Conservation (phyloP, 2,113 vertebrate genomes). For the Percina caprodes region DNA sequence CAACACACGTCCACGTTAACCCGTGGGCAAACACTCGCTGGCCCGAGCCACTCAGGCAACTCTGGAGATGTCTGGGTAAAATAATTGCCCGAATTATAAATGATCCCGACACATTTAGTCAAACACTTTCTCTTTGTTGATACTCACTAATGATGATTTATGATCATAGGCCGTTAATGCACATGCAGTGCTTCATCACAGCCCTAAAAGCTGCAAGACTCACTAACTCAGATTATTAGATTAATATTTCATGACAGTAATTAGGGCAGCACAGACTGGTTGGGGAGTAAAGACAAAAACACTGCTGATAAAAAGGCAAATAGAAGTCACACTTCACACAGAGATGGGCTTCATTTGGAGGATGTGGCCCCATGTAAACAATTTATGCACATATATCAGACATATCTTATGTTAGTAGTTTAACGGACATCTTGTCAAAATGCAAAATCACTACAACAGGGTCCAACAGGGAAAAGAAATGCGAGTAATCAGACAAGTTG, state of each 20-base stretch:
- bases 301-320: constrained; percentile 10
- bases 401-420: background rate
- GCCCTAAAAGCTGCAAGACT: constrained; percentile 61
- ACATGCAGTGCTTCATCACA: constrained; percentile 68
- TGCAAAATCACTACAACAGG: background rate
- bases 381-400: background rate
- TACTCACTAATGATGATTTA: constrained; percentile 75
- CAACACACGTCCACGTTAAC: constrained; percentile 4
- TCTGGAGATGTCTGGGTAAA: constrained; percentile 29
- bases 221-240: constrained; percentile 62
- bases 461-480: background rate
- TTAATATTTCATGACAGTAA: constrained; percentile 70
- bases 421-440: background rate
- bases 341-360: background rate
- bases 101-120: constrained; percentile 67
- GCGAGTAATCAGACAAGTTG: background rate
- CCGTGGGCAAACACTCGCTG: background rate
- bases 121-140: constrained; percentile 75
- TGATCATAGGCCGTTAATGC: constrained; percentile 55
- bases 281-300: constrained; percentile 13
- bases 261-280: constrained; percentile 47
- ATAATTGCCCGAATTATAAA: constrained; percentile 68
- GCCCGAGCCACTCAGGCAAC: background rate
- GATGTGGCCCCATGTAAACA: background rate
- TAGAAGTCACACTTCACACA: constrained; percentile 7